Evolutionary conservation across 2,888 invertebrate species (phyloP), one percentile per base, ranked within the genome.

Genomic region (Diaprepes abbreviatus): DNA sequence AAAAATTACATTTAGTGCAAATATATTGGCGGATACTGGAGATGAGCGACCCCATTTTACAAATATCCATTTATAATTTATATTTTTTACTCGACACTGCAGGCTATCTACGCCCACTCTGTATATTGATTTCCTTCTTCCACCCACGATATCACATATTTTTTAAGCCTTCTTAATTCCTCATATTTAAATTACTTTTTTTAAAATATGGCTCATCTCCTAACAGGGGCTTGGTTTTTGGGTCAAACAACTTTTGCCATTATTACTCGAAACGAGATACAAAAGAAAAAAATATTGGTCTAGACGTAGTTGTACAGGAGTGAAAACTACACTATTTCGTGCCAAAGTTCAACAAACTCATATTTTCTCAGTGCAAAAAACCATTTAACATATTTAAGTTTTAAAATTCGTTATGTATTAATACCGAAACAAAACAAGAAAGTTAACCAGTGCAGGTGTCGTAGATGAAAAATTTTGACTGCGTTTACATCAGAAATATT

Each of bases 341-440:
- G 48, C 28, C 48, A 50, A 50, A 50, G 48, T 6, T 50, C 48
- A 50, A 50, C 48, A 50, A 50, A 50, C 48, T 50, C 28, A 50
- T 50, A 50, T 50, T 50, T 28, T 28, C 48, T 50, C 48, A 28
- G 48, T 14, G 9, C 28, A 14, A 4, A 50, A 48, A 48, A 4
- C 7, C 14, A 50, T 50, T 50, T 24, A 45, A 28, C n/a, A 28
- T 50, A 50, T 12, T 50, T 7, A 28, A 50, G 16, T 50, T 28
- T 28, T n/a, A 50, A 28, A 50, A 50, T n/a, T 50, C 12, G 48
- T 50, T 28, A 48, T n/a, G 16, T 28, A 31, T 14, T 43, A 28
- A 28, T 7, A 50, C 48, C 28, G 28, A 50, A 50, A 50, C 21
- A 50, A 28, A 50, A 28, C 48, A 50, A 50, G 48, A 50, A 50